Base-by-base conservation (phyloP, 2,797 vertebrate species). In the Hemitrygon akajei region DNA sequence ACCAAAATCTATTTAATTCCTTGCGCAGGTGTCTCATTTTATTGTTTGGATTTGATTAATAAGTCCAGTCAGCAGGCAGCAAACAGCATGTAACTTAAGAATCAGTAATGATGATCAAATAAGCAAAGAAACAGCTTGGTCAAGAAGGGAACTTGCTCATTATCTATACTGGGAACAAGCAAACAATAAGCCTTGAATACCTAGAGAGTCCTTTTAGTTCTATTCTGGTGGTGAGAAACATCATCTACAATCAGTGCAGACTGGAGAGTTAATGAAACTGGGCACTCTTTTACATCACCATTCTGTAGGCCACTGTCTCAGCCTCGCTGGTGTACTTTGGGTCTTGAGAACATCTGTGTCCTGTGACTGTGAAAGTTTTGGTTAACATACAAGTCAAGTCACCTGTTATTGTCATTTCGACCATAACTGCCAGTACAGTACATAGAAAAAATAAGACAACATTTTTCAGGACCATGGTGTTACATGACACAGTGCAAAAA, bases 21-120 rank as follows among this genome's bases (percentile, higher is more conserved):
- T 60, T 84, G 82, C 30, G 81, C 81, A 12, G 25, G 37, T 22
- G 81, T 27, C 10, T 84, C 82, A 84, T 58, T 84, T 84, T 12
- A 25, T 12, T 84, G 82, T 84, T 84, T 84, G 82, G 56, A 84
- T 84, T 58, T 84, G 25, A 84, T 84, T 84, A 84, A 60, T 9
- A 58, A 84, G 11, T 60, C 47, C 56, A 10, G 80, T 82, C 80
- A 82, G 80, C 47, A 22, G 82, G 12, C 56, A 58, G 47, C 47
- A 84, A 84, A 22, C 47, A 84, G 80, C 56, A 30, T 84, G 47
- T 84, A 84, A 60, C 25, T 60, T 58, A 60, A 84, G 82, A 30
- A 40, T 30, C 56, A 84, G 25, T 14, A 60, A 60, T 47, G 56
- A 30, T 84, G 22, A 84, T 84, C 82, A 58, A 84, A 27, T 4